Base-by-base conservation (phyloP, 2,113 vertebrate genomes). In the Saguinus midas region DNA sequence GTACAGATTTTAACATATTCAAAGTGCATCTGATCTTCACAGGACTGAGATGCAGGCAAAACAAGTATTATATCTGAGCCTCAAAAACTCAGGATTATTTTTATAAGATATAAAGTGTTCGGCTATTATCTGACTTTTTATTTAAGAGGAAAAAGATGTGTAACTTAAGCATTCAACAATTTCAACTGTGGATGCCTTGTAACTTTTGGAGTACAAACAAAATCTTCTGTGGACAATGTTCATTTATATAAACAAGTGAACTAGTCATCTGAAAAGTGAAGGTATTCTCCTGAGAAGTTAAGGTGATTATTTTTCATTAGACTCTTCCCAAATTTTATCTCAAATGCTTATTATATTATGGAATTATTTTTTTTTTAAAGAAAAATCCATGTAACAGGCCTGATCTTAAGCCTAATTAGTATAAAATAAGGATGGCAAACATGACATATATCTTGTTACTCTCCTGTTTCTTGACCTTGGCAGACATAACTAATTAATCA, bases 71-170 rank as follows among this genome's bases (percentile, higher is more conserved):
- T 76, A 76, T 73, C 78, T 85, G 81, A 86, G 66, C 20, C 70
- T 95, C 37, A 61, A 92, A 96, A 82, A 85, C 48, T 91, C 76
- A 17, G 95, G 17, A 43, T 91, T 96, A 87, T 80, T 91, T 95
- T 93, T 55, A 66, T 52, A 72, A 58, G 68, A 43, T 76, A 50
- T 85, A 75, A 87, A 37, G 37, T 94, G 6, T 96, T 81, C 57
- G 57, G 58, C 86, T 92, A 92, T 80, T 86, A 93, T 70, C 57
- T 95, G 83, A 80, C 64, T 55, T 97, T 93, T 90, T 96, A 58
- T 94, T 96, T 90, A 52, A 95, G 94, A 97, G 92, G 55, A 90
- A 88, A 96, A 58, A 81, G 57, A 73, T 81, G 45, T 70, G 1
- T 81, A 80, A 89, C 61, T 88, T 93, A 20, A 82, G 32, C 84